A percentile compares a stretch with the other conserved stretches of the same genome.
Evolutionary conservation across 37 sponge, comb jelly and placozoan species (phyloP).

Genomic region (Geodia barretti): DNA sequence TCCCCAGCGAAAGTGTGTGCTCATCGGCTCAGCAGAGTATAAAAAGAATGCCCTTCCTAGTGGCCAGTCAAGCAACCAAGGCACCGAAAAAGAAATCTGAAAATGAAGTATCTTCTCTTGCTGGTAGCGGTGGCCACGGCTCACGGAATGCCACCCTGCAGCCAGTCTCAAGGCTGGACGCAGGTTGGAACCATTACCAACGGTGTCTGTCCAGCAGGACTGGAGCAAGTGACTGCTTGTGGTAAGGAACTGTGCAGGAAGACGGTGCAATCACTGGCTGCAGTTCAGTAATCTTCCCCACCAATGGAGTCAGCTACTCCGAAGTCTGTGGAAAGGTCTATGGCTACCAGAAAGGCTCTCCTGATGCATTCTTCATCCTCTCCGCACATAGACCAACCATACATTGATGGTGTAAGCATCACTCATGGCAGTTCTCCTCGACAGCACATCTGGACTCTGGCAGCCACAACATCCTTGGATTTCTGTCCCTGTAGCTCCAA

Average conservation of each 20-base stretch:
- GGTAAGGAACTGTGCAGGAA: slow-evolving; percentile 12
- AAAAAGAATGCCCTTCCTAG: no score
- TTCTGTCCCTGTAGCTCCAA: slow-evolving; percentile 25
- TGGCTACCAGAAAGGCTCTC: slow-evolving; percentile 9
- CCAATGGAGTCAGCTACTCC: not conserved
- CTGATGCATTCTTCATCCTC: slow-evolving; percentile 24
- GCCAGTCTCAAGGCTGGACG: slow-evolving; percentile 23
- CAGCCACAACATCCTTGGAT: not conserved
- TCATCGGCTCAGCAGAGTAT: no score
- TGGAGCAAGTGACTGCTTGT: not conserved
- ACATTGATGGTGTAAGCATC: slow-evolving; percentile 36
- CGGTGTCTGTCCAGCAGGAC: slow-evolving; percentile 23
- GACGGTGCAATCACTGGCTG: not conserved
- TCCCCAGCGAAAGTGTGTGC: no score
- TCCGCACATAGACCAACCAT: slow-evolving; percentile 35
- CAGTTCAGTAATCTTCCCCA: not conserved
- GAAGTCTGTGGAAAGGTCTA: slow-evolving; percentile 21
- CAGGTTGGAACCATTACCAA: not conserved
- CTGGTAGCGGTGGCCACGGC: slow-evolving; percentile 4
- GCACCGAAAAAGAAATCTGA: not conserved
- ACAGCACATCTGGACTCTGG: slow-evolving; percentile 40
- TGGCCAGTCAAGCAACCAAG: no score
- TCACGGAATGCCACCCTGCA: no score
- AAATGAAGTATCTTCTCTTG: no score
- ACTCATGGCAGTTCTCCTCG: slow-evolving; percentile 31